phyloP scores from a whole-genome alignment of 2,113 vertebrate species.

The Benitochromis conjunctus region DNA sequence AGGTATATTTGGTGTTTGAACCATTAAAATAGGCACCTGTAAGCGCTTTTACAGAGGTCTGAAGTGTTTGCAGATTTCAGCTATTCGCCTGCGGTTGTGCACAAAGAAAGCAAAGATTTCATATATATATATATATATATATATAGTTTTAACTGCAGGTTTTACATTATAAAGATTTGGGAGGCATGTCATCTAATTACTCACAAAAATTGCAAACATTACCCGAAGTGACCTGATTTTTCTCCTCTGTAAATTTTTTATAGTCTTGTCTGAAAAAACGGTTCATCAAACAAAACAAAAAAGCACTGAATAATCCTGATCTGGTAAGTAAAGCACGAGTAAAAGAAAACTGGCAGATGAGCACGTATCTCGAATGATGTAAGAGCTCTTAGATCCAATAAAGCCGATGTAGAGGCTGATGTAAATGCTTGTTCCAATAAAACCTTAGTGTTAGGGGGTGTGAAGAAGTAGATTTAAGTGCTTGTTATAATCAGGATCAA shows the following conservation, averaged over 20 bases:
- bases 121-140: background rate
- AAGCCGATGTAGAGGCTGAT: slow-evolving; percentile 56
- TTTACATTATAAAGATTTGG: background rate
- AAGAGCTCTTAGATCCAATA: slow-evolving; percentile 68
- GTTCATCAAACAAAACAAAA: slow-evolving; percentile 49
- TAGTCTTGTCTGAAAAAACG: slow-evolving; percentile 10
- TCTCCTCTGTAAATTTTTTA: background rate
- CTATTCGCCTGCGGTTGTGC: background rate
- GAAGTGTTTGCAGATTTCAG: background rate
- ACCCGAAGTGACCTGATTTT: background rate
- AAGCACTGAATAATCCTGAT: slow-evolving; percentile 8
- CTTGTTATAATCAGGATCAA: slow-evolving; percentile 70
- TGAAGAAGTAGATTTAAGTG: slow-evolving; percentile 63
- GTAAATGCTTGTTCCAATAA: slow-evolving; percentile 73
- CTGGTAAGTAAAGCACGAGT: slow-evolving; percentile 3
- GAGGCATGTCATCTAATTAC: background rate
- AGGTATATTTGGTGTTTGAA: background rate
- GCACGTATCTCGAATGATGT: slow-evolving; percentile 57
- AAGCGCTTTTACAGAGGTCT: background rate
- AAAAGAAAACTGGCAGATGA: background rate
- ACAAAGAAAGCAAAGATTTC: background rate
- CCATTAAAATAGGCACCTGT: background rate
- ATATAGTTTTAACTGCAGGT: background rate
- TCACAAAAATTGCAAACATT: background rate
- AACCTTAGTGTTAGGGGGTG: slow-evolving; percentile 44